These are phyloP conservation scores for Glaucomys volans DNA, from an alignment of 2,113 vertebrate genomes.

Conservation along the genomic window DNA sequence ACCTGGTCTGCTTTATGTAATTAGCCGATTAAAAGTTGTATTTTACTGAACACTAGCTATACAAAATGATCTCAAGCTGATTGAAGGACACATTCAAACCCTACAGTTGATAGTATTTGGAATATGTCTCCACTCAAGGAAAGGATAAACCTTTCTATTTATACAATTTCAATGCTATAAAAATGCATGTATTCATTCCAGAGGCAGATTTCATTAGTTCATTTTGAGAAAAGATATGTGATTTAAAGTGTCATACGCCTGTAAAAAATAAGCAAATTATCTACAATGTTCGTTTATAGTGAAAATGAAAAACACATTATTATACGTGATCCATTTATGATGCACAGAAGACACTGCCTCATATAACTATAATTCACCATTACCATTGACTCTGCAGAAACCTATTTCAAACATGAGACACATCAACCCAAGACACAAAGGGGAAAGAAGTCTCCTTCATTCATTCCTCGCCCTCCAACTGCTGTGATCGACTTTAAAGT, in stretches of 20 bases:
- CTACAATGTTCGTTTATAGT: neutral
- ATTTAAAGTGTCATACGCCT: slow-evolving; percentile 25
- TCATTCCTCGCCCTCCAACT: neutral
- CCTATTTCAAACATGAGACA: neutral
- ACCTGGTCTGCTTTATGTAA: slow-evolving; percentile 52
- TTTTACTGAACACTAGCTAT: slow-evolving; percentile 63
- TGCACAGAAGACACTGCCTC: neutral
- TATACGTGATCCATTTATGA: neutral
- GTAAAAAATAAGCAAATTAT: slow-evolving; percentile 26
- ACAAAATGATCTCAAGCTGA: slow-evolving; percentile 60
- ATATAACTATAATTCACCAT: neutral
- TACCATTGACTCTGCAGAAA: neutral
- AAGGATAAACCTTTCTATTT: slow-evolving; percentile 55
- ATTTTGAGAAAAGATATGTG: slow-evolving; percentile 47
- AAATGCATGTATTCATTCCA: slow-evolving; percentile 43
- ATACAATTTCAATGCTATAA: slow-evolving; percentile 50
- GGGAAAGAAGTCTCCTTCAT: neutral
- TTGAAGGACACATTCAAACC: slow-evolving; percentile 67
- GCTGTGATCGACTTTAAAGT: slow-evolving; percentile 5
- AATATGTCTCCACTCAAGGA: slow-evolving; percentile 38
- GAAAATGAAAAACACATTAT: slow-evolving; percentile 3
- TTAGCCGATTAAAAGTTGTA: slow-evolving; percentile 72
- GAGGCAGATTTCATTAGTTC: slow-evolving; percentile 14
- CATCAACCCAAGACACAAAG: neutral
- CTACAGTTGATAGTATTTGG: slow-evolving; percentile 19